Evolutionary conservation across 92 coral and sea anemone species (phyloP).

Genomic region (Muricea muricata): DNA sequence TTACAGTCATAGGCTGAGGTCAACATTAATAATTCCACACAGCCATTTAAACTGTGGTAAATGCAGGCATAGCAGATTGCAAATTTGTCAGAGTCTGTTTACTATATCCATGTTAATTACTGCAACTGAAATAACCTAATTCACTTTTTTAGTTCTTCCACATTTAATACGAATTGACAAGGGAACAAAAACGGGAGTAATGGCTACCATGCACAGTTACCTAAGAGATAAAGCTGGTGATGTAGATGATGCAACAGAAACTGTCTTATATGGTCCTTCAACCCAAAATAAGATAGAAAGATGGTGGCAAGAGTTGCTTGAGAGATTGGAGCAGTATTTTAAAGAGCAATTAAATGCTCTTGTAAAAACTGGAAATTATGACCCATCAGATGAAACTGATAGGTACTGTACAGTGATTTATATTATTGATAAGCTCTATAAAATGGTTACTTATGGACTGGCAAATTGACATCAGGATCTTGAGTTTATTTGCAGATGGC

Average conservation of each 20-base stretch:
- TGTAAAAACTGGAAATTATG: constrained; percentile 69
- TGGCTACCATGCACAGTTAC: constrained; percentile 68
- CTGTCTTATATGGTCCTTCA: constrained; percentile 66
- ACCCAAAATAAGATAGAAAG: constrained; percentile 67
- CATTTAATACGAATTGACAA: constrained; percentile 57
- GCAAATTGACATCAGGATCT: background rate
- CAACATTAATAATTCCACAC: too few relatives aligned
- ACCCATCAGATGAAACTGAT: constrained; percentile 68
- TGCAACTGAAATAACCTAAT: background rate
- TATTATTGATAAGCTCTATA: background rate
- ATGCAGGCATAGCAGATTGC: too few relatives aligned
- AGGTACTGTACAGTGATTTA: constrained; percentile 37
- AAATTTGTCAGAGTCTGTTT: too few relatives aligned
- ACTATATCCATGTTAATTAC: too few relatives aligned
- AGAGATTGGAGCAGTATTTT: constrained; percentile 67
- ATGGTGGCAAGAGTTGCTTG: constrained; percentile 67
- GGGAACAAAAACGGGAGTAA: constrained; percentile 66
- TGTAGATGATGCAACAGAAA: constrained; percentile 56
- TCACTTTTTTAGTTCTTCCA: constrained; percentile 60
- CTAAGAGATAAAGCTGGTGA: constrained; percentile 59
- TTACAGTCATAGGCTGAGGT: too few relatives aligned
- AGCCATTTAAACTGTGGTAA: too few relatives aligned
- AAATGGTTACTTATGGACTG: too few relatives aligned
- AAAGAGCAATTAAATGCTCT: constrained; percentile 62
- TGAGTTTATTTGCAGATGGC: background rate